Percentiles rank a stretch among this genome's conserved stretches.
These are phyloP conservation scores for Forbesichthys agassizii DNA, from an alignment of 2,113 vertebrate species.

Conservation along the genomic window DNA sequence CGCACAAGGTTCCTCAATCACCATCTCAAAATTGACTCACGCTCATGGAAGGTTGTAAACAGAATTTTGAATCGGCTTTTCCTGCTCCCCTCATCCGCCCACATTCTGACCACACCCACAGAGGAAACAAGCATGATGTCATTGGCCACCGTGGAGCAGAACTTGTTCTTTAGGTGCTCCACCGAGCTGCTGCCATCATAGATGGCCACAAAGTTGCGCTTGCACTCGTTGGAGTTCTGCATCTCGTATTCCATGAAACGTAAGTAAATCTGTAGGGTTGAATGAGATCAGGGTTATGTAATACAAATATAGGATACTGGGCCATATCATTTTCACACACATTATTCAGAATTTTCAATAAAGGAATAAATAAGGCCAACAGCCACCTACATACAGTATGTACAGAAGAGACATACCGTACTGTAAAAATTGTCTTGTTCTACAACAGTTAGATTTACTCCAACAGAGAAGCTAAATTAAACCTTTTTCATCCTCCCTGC, in stretches of 20 bases:
- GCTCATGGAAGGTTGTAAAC: constrained; percentile 95
- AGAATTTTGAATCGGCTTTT: constrained; percentile 95
- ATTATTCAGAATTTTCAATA: background rate
- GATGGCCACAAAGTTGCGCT: constrained; percentile 95
- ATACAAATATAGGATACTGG: background rate
- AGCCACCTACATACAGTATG: background rate
- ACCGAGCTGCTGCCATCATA: constrained; percentile 94
- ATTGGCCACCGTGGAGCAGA: constrained; percentile 97
- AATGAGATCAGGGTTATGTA: background rate
- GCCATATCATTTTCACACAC: background rate
- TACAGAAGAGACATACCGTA: too few species aligned
- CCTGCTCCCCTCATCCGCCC: constrained; percentile 95
- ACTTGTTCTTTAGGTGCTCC: constrained; percentile 95
- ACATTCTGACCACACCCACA: constrained; percentile 92
- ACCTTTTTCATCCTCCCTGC: background rate
- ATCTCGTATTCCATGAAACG: constrained; percentile 98
- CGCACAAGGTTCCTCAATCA: too few species aligned
- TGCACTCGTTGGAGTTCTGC: constrained; percentile 99
- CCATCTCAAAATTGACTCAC: constrained; percentile 75
- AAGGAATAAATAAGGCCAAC: background rate
- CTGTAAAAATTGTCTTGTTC: too few species aligned
- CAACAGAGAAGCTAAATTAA: background rate
- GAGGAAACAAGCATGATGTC: constrained; percentile 94
- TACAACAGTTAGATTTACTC: background rate
- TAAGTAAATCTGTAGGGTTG: constrained; percentile 86